A percentile compares a stretch with the other conserved stretches of the same genome.
Evolutionary conservation across 2,797 vertebrate species (phyloP).

Genomic region (Micrastur ruficollis): DNA sequence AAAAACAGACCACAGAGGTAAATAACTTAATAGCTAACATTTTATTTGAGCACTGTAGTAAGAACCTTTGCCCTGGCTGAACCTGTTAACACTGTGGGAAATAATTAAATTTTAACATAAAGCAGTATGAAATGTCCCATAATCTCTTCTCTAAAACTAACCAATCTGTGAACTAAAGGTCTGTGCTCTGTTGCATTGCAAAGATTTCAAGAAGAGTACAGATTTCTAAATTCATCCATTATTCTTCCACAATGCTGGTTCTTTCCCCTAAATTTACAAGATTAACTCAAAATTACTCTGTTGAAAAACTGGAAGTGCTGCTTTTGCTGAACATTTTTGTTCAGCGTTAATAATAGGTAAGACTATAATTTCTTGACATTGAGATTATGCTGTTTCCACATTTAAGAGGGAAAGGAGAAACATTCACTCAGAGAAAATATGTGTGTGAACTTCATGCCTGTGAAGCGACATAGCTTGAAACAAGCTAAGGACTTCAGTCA

Average conservation of each 20-base stretch:
- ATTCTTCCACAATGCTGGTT: background rate
- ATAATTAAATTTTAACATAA: conserved; percentile 16
- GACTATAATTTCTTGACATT: background rate
- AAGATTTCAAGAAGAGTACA: background rate
- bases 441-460: background rate
- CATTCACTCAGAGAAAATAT: background rate
- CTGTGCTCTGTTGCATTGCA: background rate
- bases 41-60: background rate
- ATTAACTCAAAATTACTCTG: background rate
- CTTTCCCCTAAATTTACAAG: background rate
- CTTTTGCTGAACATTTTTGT: background rate
- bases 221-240: background rate
- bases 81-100: background rate
- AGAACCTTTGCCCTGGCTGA: background rate
- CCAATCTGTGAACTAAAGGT: background rate
- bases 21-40: conserved; percentile 21
- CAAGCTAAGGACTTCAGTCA: background rate
- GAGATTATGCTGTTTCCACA: background rate
- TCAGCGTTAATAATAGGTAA: background rate
- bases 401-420: background rate
- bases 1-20: background rate
- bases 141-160: background rate
- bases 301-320: background rate
- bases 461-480: background rate
- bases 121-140: background rate